Base-by-base conservation (phyloP, 2,888 invertebrate species). In the Bombylius discolor region DNA sequence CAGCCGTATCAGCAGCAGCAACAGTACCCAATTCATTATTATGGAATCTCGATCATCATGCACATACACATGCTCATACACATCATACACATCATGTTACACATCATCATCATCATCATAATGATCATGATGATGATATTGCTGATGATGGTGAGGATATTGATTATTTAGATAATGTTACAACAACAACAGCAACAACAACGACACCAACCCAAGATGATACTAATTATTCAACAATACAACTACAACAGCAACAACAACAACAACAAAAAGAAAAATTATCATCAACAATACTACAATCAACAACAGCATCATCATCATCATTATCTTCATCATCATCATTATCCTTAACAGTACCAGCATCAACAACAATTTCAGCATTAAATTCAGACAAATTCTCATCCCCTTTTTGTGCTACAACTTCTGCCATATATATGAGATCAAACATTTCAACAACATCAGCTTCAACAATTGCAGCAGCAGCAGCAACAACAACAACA, bases 21-120 rank as follows among this genome's bases (percentile, higher is more conserved):
- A 46, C 60, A 7, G 51, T 59, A 51, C 57, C 60, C 49, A 65
- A 64, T 60, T 59, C 65, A 49, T 64, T 65, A 58, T 60, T 65
- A 57, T 71, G 71, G 71, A 70, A 68, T 61, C 63, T 66, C 60
- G 70, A 69, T 55, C 55, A 55, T 55, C 50, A 55, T 44, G 45
- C 55, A 50, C 50, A 42, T 42, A 7, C 7, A 11, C 11, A 5
- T 4, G 39, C 39, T 11, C 39, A 42, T 42, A 11, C 39, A 42
- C 45, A 45, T 14, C 45, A 45, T 45, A 9, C 7, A 9, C 39
- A 39, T 39, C 39, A 39, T 39, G 11, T 39, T 39, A 39, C 7
- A 9, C n/a, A 45, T 45, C n/a, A 55, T n/a, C 51, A 48, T 44
- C 34, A 45, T 31, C 42, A 55, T 36, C 42, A 51, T 32, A 31